Conservation (phyloP, 1,140 invertebrate species). For the Pseudomyrmex pallidus region DNA sequence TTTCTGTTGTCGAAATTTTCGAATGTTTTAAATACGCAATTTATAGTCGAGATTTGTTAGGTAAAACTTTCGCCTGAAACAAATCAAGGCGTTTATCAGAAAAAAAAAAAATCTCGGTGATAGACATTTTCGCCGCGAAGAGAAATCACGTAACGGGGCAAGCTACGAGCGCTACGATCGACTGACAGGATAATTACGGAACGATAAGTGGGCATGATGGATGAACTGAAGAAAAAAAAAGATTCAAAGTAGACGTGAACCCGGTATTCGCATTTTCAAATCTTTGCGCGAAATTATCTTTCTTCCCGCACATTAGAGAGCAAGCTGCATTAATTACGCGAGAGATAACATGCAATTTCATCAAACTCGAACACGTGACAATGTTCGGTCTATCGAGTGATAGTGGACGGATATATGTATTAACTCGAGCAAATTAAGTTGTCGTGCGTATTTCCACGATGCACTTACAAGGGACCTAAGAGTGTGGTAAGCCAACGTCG, state of each 20-base stretch:
- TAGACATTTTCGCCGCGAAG: constrained; percentile 34
- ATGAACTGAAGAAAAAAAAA: background rate
- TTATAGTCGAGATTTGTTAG: background rate
- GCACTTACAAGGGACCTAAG: background rate
- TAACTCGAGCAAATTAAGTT: constrained; percentile 55
- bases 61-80: background rate
- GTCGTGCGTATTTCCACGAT: constrained; percentile 27
- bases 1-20: too few relatives aligned
- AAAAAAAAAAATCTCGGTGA: constrained; percentile 16
- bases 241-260: constrained; percentile 24
- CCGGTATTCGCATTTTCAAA: constrained; percentile 19
- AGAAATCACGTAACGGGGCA: constrained; percentile 36
- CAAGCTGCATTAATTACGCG: constrained; percentile 3
- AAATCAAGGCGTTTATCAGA: constrained; percentile 21
- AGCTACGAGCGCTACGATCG: constrained; percentile 28
- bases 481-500: background rate
- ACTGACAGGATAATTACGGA: constrained; percentile 63
- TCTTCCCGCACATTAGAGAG: background rate
- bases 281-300: background rate
- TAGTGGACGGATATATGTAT: constrained; percentile 14
- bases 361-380: constrained; percentile 13
- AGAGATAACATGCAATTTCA: constrained; percentile 41
- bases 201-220: constrained; percentile 31
- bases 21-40: background rate
- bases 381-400: background rate